Base-by-base conservation (phyloP, 53 echinoderm and acorn worm species). In the Holothuria scabra region DNA sequence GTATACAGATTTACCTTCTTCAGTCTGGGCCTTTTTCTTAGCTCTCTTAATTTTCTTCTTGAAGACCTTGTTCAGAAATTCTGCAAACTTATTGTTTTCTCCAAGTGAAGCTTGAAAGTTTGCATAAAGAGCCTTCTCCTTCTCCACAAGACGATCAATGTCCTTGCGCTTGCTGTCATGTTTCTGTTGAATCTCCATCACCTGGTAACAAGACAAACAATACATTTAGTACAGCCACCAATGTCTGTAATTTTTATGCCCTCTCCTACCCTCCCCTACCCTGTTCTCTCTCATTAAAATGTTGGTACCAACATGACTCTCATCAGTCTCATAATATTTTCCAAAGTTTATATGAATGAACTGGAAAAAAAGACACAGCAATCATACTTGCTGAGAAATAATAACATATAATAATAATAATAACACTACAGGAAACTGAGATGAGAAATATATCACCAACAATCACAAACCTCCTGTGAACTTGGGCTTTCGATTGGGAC, bases 31-130 rank as follows among this genome's bases (percentile, higher is more conserved):
- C 62, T 96, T 96, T 41, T 96, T 96, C 90, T 96, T 96, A 28
- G 96, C 96, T 66, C 96, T 58, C 65, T 96, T 96, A 76, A 96
- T 96, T 69, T 96, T 96, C 90, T 96, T 96, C 93, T 96, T 96
- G 84, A 96, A 96, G 79, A 96, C 96, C 44, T 93, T 93, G 57
- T 91, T 96, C 61, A 93, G 82, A 86, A 96, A 96, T 61, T 96
- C 96, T 12, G 92, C 92, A 88, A 96, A 96, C 88, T 96, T 96
- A 91, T 93, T 96, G 84, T 96, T 96, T 74, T 96, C 96, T 12
- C 96, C 96, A 5, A 96, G 92, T 24, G 96, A 93, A 9, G 93
- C 91, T 63, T 96, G 96, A 86, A 96, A 96, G 85, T 87, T 94
- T 34, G 96, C 96, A 48, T 96, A 93, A 38, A 96, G 89, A 35